Base-by-base conservation (phyloP, 2,888 invertebrate genomes). In the Drosophila buzzatii region DNA sequence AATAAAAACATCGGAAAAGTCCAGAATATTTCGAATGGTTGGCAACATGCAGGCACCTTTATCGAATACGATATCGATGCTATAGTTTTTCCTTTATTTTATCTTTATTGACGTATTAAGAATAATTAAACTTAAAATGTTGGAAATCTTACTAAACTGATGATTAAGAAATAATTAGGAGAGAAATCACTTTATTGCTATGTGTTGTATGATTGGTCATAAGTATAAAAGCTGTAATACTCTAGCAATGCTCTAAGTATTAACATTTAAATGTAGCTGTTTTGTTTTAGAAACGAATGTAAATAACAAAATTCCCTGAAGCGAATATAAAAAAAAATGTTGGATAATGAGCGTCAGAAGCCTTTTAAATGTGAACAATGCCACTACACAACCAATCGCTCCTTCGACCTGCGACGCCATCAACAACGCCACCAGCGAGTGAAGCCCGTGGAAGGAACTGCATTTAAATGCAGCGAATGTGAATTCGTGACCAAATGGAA, bases 321-420 rank as follows among this genome's bases (percentile, higher is more conserved):
- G 5, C 2, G 16, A 23, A 7, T 8, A 16, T 10, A 16, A 12
- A 5, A 23, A 23, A 59, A 53, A 61, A 77, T 75, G 76, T n/a
- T 59, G 18, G 33, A 45, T 12, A 53, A 33, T 12, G 8, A 39
- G 8, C n/a, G 16, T 12, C 6, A 10, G 2, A 79, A 67, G 27
- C 44, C 35, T 2, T 79, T 64, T 27, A 59, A 56, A 45, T 78
- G 79, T 27, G 61, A 75, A 1, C 41, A 71, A 39, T 78, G 78
- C 53, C 5, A 56, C 44, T 78, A 78, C 35, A 33, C 53, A 2
- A 45, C 78, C 2, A 71, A 68, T 14, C 79, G 78, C 0, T 41
- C 55, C 14, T 78, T 70, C 33, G 78, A 78, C 9, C 67, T 78
- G 23, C 59, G 76, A 1, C 78, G 78, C 16, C 78, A 78, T 49